These are phyloP conservation scores for Poecile atricapillus DNA, from an alignment of 2,113 vertebrate genomes.

Conservation along the genomic window DNA sequence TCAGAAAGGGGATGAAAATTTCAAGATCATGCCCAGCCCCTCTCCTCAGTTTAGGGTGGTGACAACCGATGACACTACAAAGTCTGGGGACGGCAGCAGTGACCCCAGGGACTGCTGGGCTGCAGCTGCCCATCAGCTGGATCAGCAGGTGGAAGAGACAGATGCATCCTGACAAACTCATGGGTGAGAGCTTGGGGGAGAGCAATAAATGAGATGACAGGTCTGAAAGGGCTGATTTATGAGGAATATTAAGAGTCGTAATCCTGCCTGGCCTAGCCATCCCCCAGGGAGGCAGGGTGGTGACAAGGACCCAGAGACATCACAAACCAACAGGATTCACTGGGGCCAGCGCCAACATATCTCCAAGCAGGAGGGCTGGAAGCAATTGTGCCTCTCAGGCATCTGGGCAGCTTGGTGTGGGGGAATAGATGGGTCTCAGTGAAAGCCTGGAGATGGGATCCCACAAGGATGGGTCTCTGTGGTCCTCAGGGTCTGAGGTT, in stretches of 20 bases:
- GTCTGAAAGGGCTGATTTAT: conserved; percentile 40
- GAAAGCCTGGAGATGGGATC: background rate
- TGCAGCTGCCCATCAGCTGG: conserved; percentile 50
- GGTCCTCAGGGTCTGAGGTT: background rate
- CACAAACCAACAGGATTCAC: background rate
- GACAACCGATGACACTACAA: rapidly evolving
- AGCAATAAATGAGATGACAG: conserved; percentile 39
- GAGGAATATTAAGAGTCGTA: conserved; percentile 30
- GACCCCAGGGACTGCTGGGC: rapidly evolving
- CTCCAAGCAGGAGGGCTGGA: background rate
- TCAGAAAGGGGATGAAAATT: background rate
- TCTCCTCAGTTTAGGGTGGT: background rate
- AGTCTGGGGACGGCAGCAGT: rapidly evolving
- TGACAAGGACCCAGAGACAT: conserved; percentile 2
- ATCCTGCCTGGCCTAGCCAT: conserved; percentile 10
- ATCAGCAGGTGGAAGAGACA: background rate
- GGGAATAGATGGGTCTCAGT: background rate
- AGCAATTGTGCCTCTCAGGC: background rate
- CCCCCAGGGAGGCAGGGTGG: background rate
- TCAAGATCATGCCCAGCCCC: background rate
- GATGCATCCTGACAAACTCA: background rate
- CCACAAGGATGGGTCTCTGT: background rate
- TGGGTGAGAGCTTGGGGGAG: background rate
- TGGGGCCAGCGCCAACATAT: background rate
- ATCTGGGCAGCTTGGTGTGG: background rate